A percentile compares a stretch with the other conserved stretches of the same genome.
These are phyloP conservation scores for Himalopsyche japonica DNA, from an alignment of 2,888 invertebrate species.

Conservation along the genomic window DNA sequence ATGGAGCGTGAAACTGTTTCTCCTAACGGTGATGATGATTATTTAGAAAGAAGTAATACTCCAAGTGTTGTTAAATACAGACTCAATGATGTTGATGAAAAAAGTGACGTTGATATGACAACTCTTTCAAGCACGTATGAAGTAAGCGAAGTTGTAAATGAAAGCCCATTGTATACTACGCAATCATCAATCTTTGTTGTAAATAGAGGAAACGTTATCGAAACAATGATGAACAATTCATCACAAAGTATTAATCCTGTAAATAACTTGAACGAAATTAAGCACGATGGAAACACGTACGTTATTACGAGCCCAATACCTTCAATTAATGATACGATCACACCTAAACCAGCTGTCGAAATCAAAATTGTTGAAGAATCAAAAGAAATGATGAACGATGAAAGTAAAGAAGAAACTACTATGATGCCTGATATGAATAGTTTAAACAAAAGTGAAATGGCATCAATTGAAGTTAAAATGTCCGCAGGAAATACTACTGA, in stretches of 20 bases:
- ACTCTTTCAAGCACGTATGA: conserved; percentile 23
- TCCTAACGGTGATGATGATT: not conserved
- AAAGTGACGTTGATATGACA: not conserved
- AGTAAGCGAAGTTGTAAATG: conserved; percentile 35
- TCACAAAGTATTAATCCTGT: not conserved
- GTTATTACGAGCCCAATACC: conserved; percentile 13
- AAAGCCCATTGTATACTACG: conserved; percentile 28
- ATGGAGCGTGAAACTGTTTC: not conserved
- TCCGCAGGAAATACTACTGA: not conserved
- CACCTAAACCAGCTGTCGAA: not conserved
- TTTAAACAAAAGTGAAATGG: not conserved
- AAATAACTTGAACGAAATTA: not conserved
- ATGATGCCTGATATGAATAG: not conserved
- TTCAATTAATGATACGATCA: conserved; percentile 17
- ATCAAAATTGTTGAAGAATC: not conserved
- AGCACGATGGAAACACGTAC: conserved; percentile 22
- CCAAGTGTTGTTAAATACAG: not conserved
- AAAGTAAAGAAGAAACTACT: not conserved
- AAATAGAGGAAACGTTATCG: not conserved
- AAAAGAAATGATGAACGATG: conserved; percentile 7
- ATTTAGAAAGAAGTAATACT: not conserved
- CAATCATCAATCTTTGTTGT: conserved; percentile 14
- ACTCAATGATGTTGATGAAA: not conserved
- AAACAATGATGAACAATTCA: not conserved
- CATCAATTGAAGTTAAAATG: not conserved